Evolutionary conservation across 2,113 vertebrate genomes (phyloP).

Genomic region (Peromyscus maniculatus): DNA sequence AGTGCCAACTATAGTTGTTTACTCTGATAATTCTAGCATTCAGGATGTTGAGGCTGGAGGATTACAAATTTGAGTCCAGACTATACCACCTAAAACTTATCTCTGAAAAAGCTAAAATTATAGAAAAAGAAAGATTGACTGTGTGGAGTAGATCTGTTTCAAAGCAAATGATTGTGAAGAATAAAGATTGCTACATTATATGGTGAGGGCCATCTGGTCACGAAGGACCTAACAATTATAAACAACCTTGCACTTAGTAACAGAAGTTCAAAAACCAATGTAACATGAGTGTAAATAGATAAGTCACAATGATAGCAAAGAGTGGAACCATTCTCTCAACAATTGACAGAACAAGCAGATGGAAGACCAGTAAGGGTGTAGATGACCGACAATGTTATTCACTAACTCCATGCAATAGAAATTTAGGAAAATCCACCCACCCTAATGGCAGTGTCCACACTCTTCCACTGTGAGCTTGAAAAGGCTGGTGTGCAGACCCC

Average conservation of each 20-base stretch:
- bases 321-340: neutral
- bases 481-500: rapidly evolving
- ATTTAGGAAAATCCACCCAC: rapidly evolving
- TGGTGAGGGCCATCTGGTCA: neutral
- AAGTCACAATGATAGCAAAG: neutral
- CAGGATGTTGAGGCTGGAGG: neutral
- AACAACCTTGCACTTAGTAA: neutral
- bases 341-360: rapidly evolving
- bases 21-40: neutral
- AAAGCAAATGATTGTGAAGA: neutral
- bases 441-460: rapidly evolving
- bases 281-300: neutral
- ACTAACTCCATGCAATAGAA: rapidly evolving
- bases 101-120: neutral
- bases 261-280: neutral
- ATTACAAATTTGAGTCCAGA: neutral
- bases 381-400: rapidly evolving
- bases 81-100: neutral
- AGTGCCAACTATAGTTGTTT: too few relatives aligned
- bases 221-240: neutral
- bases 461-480: rapidly evolving
- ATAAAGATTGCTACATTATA: neutral
- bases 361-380: rapidly evolving
- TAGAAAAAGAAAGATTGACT: neutral
- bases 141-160: neutral